Evolutionary conservation across 2,113 vertebrate genomes (phyloP).

Genomic region (Python bivittatus): DNA sequence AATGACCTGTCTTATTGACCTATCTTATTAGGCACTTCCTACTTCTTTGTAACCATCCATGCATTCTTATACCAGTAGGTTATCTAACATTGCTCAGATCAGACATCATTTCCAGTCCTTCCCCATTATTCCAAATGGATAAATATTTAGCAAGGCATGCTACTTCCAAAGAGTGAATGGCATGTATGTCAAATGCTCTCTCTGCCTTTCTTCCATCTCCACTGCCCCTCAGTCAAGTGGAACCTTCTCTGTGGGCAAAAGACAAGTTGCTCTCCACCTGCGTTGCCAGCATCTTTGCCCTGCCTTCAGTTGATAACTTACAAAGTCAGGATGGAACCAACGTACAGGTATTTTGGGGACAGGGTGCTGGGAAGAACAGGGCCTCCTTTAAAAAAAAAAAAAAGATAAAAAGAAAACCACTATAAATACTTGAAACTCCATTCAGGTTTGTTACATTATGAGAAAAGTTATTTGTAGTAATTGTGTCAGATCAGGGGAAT

Average conservation of each 20-base stretch:
- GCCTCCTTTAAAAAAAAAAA: background rate
- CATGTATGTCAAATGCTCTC: background rate
- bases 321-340: slow-evolving; percentile 33
- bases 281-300: slow-evolving; percentile 54
- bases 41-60: background rate
- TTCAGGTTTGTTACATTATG: background rate
- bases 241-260: background rate
- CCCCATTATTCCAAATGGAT: background rate
- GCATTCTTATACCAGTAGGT: background rate
- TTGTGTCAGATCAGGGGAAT: background rate
- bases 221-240: slow-evolving; percentile 28
- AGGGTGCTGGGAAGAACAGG: background rate
- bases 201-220: background rate
- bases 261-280: slow-evolving; percentile 52
- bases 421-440: background rate
- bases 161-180: background rate
- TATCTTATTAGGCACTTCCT: background rate
- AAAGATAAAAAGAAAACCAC: background rate
- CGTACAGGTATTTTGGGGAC: slow-evolving; percentile 41
- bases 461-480: background rate
- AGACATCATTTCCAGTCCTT: background rate
- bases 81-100: background rate
- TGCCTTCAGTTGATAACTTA: slow-evolving; percentile 50
- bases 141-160: background rate
- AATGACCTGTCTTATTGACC: background rate